phyloP scores from a whole-genome alignment of 2,888 invertebrate species.

The Aspidapion aeneum region DNA sequence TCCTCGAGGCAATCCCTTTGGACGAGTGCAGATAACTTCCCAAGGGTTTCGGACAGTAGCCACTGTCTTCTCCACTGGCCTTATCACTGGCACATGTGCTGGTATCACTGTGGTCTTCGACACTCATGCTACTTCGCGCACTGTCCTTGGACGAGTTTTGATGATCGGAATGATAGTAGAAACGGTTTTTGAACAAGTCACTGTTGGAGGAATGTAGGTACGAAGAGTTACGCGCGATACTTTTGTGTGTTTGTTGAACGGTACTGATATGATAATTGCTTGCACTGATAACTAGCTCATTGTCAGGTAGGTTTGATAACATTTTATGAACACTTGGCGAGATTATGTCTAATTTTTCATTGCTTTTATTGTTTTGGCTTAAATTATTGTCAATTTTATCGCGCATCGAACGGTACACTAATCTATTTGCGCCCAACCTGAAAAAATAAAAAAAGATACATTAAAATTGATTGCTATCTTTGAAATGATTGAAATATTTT shows the following conservation, averaged over 20 bases:
- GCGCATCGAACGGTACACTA: constrained; percentile 28
- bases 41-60: constrained; percentile 39
- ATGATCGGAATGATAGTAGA: constrained; percentile 24
- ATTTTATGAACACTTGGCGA: constrained; percentile 56
- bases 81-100: constrained; percentile 26
- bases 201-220: constrained; percentile 28
- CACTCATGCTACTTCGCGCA: constrained; percentile 17
- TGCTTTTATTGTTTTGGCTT: constrained; percentile 36
- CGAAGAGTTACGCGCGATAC: constrained; percentile 32
- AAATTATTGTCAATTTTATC: no score
- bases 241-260: constrained; percentile 14
- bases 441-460: no score
- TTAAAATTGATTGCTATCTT: no score
- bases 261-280: constrained; percentile 34
- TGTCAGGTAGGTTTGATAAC: constrained; percentile 52
- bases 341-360: constrained; percentile 42
- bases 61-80: constrained; percentile 29
- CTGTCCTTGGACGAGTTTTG: background rate
- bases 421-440: constrained; percentile 18
- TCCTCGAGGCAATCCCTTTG: constrained; percentile 46
- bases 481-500: no score
- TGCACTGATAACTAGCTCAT: constrained; percentile 42
- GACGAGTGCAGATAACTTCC: constrained; percentile 46
- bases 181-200: constrained; percentile 17
- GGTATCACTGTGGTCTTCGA: constrained; percentile 6